Evolutionary conservation across 2,113 vertebrate species (phyloP).

Genomic region (Sylvilagus bachmani): DNA sequence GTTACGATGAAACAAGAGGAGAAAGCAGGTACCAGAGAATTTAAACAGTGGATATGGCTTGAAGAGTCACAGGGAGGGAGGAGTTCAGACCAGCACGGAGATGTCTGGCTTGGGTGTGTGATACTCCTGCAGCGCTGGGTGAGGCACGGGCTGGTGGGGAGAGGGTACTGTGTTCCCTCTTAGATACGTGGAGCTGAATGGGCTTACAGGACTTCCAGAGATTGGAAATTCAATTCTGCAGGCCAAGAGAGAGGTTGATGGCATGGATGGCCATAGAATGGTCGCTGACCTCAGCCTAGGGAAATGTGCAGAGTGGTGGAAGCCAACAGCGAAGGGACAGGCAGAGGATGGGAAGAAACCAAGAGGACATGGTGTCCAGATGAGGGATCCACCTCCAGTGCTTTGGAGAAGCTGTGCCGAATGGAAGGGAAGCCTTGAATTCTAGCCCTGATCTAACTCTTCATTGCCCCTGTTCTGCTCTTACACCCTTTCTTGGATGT

Average conservation of each 20-base stretch:
- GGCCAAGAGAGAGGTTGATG: not conserved
- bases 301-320: rapidly evolving
- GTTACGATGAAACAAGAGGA: not conserved
- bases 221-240: not conserved
- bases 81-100: not conserved
- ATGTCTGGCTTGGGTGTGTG: not conserved
- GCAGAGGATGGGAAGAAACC: not conserved
- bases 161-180: not conserved
- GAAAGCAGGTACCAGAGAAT: not conserved
- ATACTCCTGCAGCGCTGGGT: not conserved
- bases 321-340: not conserved
- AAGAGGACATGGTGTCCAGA: not conserved
- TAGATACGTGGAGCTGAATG: no score
- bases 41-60: not conserved
- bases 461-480: not conserved
- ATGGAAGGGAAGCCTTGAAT: not conserved
- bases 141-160: not conserved
- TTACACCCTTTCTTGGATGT: not conserved
- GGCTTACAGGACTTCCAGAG: not conserved
- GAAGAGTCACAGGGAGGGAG: not conserved
- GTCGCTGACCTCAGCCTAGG: not conserved
- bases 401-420: not conserved
- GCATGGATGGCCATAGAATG: not conserved
- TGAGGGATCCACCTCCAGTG: not conserved
- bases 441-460: not conserved